Base-by-base conservation (phyloP, 1,140 invertebrate species). In the Bombus superbus region DNA sequence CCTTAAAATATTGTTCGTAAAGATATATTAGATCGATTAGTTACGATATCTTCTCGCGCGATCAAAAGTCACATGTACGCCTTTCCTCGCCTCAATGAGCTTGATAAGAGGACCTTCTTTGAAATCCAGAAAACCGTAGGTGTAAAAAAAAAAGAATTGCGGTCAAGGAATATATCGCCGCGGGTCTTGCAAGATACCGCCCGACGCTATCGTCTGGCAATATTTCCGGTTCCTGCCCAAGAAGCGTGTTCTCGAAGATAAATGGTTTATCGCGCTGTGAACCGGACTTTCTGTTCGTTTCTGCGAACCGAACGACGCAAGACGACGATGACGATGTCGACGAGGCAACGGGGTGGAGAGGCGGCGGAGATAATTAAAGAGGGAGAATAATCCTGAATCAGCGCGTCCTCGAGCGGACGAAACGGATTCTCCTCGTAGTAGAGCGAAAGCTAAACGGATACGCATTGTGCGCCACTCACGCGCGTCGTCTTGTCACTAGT, bases 161-260 rank as follows among this genome's bases (percentile, higher is more conserved):
- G 40, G 25, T 57, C 40, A 78, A 69, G 69, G 86, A 88, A 69
- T 72, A 75, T 72, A 82, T 79, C 76, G 79, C 83, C 75, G 66
- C 81, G 83, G 88, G 86, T 93, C 93, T 94, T 94, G 87, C 85
- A 88, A 92, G 92, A 94, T 94, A 94, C 81, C 82, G 64, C n/a
- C 3, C 62, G 18, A 2, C 28, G 77, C 78, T 92, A 94, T 94
- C 93, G 84, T 84, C 73, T 57, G 73, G 89, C 89, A 68, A 90
- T 87, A 92, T 93, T 93, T 94, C 94, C 94, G 93, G 94, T 94
- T 94, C 94, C 94, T 94, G 93, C 89, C 86, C 90, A 94, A 94
- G 93, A 92, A 93, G 92, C 78, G 87, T 87, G 93, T 88, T 91
- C 73, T 76, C 83, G 72, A 91, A 91, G 94, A 94, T 94, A 94